Conservation (phyloP, 2,888 invertebrate species). For the Phasia obesa region DNA sequence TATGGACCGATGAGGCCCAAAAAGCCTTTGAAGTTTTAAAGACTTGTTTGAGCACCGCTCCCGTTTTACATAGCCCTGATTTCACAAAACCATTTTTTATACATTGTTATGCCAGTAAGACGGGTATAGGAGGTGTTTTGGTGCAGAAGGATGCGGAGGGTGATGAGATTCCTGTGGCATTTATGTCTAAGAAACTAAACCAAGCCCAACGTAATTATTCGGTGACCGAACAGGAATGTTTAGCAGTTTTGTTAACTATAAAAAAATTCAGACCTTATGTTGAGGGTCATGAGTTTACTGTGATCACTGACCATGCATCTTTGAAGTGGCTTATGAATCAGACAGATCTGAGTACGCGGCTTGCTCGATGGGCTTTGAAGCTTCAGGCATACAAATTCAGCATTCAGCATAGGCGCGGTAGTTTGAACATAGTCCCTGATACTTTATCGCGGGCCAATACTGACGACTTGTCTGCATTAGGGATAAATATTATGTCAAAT, state of each 20-base stretch:
- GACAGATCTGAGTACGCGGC: neutral
- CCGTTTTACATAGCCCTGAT: slow-evolving; percentile 13
- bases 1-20: slow-evolving; percentile 40
- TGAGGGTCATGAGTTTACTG: neutral
- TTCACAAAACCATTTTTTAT: slow-evolving; percentile 17
- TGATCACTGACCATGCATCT: neutral
- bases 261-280: neutral
- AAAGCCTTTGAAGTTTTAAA: slow-evolving; percentile 48
- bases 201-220: no score
- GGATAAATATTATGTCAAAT: neutral
- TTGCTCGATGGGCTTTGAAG: neutral
- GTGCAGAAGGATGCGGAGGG: slow-evolving; percentile 30
- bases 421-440: neutral
- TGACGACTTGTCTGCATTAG: neutral
- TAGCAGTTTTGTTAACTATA: neutral
- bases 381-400: neutral
- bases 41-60: slow-evolving; percentile 12
- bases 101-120: slow-evolving; percentile 26
- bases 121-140: slow-evolving; percentile 28
- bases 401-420: slow-evolving; percentile 3
- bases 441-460: neutral
- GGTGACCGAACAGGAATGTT: slow-evolving; percentile 7
- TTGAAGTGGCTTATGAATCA: slow-evolving; percentile 6
- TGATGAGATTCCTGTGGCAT: slow-evolving; percentile 17
- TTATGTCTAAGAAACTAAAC: no score